phyloP scores from a whole-genome alignment of 2,113 vertebrate species.

The Pachypanchax playfairii region DNA sequence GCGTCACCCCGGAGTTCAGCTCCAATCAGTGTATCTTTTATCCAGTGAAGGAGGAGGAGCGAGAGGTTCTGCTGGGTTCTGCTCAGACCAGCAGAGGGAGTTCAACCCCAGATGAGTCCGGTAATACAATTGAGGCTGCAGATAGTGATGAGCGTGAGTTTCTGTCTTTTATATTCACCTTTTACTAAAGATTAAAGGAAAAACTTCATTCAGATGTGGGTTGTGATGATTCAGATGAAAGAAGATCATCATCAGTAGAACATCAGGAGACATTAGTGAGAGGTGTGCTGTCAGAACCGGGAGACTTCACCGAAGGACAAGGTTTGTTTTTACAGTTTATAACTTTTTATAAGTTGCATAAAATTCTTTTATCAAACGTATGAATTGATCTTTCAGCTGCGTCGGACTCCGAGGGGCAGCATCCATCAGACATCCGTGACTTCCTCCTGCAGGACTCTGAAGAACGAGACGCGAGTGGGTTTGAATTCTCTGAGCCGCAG shows the following conservation, averaged over 20 bases:
- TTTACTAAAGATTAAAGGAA: neutral
- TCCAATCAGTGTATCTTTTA: constrained; percentile 80
- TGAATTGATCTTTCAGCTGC: constrained; percentile 42
- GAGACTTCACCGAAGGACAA: constrained; percentile 48
- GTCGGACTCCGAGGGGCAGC: constrained; percentile 55
- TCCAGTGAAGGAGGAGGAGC: constrained; percentile 80
- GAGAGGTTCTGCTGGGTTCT: constrained; percentile 69
- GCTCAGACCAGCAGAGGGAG: constrained; percentile 32
- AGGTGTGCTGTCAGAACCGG: constrained; percentile 42
- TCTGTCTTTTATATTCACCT: neutral
- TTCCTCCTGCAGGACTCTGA: constrained; percentile 76
- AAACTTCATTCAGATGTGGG: neutral
- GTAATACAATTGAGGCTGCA: constrained; percentile 14
- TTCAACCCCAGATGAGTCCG: constrained; percentile 14
- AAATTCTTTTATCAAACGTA: neutral
- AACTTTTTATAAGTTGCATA: neutral
- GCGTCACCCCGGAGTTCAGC: constrained; percentile 50
- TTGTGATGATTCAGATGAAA: constrained; percentile 41
- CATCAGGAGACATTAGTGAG: constrained; percentile 47
- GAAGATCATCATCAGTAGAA: constrained; percentile 36
- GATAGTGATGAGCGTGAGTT: constrained; percentile 43
- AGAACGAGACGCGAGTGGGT: constrained; percentile 47
- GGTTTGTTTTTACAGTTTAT: constrained; percentile 52
- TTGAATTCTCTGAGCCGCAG: constrained; percentile 63
- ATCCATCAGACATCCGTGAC: constrained; percentile 56